These are phyloP conservation scores for Leptopterna dolabrata DNA, from an alignment of 2,888 invertebrate genomes.

Conservation along the genomic window DNA sequence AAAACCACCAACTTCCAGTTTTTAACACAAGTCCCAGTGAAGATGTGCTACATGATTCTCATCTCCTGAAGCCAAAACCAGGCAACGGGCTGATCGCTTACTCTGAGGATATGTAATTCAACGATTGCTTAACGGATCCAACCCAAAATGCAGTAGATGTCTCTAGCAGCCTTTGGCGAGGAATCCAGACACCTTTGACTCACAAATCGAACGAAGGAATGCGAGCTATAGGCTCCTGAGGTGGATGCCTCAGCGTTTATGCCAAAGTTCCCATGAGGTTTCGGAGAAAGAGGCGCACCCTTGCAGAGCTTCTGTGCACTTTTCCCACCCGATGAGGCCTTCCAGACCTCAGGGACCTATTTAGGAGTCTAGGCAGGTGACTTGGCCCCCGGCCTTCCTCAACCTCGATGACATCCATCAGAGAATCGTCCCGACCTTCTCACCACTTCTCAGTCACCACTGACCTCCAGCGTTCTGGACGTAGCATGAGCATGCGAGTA, in stretches of 20 bases:
- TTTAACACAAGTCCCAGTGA: too few relatives aligned
- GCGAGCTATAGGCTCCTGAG: conserved; percentile 18
- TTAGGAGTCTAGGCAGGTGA: not conserved
- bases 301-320: conserved; percentile 1
- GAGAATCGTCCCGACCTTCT: not conserved
- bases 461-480: not conserved
- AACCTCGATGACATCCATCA: conserved; percentile 28
- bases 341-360: not conserved
- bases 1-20: too few relatives aligned
- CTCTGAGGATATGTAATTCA: too few relatives aligned
- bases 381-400: not conserved
- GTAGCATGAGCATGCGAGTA: not conserved
- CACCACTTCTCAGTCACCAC: not conserved
- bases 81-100: too few relatives aligned
- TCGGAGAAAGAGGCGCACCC: not conserved
- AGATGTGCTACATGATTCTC: too few relatives aligned
- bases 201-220: not conserved
- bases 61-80: too few relatives aligned
- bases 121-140: too few relatives aligned
- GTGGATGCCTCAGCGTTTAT: conserved; percentile 8
- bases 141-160: not conserved
- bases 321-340: not conserved
- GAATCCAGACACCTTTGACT: not conserved
- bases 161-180: not conserved
- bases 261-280: conserved; percentile 14